A percentile compares a stretch with the other conserved stretches of the same genome.
Evolutionary conservation across 37 sponge, comb jelly and placozoan species (phyloP).

Genomic region (Bolinopsis microptera): DNA sequence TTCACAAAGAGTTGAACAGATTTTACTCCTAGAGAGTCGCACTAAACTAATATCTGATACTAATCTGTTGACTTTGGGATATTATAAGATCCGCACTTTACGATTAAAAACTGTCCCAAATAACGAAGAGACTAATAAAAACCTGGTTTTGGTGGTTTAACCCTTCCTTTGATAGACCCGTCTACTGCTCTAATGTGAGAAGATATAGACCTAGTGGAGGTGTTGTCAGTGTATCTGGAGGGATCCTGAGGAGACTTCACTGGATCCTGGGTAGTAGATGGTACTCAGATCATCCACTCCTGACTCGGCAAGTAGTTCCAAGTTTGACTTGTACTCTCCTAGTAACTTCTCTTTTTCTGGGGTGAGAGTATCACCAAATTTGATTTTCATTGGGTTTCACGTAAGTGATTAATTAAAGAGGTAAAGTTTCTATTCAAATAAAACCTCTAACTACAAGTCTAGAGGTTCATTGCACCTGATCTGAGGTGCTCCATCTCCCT

Average conservation of each 20-base stretch:
- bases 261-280: neutral
- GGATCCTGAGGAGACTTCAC: neutral
- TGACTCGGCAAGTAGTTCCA: neutral
- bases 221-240: neutral
- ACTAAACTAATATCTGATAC: too few species aligned
- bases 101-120: too few species aligned
- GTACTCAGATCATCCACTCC: neutral
- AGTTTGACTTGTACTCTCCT: neutral
- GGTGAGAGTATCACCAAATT: too few species aligned
- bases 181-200: neutral
- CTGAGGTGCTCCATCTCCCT: constrained; percentile 18
- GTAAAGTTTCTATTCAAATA: too few species aligned
- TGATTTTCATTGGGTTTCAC: too few species aligned
- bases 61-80: too few species aligned
- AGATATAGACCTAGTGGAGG: neutral
- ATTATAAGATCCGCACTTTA: too few species aligned
- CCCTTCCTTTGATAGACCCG: neutral
- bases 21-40: too few species aligned
- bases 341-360: neutral
- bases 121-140: too few species aligned
- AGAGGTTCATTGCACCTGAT: neutral
- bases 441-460: too few species aligned
- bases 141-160: neutral
- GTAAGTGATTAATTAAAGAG: too few species aligned
- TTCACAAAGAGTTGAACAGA: too few species aligned